Evolutionary conservation across 2,113 vertebrate species (phyloP).

Genomic region (Hemichromis elongatus): DNA sequence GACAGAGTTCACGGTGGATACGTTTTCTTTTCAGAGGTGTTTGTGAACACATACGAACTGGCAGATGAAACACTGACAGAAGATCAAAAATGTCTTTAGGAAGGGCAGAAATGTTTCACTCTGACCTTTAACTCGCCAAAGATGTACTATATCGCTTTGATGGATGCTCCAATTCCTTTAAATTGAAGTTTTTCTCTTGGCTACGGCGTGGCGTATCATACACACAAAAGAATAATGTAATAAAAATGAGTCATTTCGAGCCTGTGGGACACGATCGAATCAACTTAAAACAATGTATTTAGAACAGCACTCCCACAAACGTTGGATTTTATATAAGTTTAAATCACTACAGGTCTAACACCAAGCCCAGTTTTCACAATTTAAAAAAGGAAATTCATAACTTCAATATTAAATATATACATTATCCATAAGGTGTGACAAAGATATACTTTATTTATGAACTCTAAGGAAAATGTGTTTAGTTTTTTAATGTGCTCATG

Average conservation of each 20-base stretch:
- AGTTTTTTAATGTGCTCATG: not conserved
- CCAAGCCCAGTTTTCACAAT: not conserved
- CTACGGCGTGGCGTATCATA: not conserved
- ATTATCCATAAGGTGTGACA: not conserved
- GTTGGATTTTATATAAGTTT: not conserved
- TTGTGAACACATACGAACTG: not conserved
- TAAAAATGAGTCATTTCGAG: slow-evolving; percentile 1
- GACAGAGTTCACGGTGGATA: not conserved
- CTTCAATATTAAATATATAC: not conserved
- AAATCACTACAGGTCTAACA: not conserved
- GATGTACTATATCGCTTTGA: not conserved
- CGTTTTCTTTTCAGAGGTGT: not conserved
- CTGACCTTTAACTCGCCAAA: slow-evolving; percentile 25
- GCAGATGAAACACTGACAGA: not conserved
- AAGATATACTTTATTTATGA: not conserved
- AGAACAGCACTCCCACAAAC: not conserved
- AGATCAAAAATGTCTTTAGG: not conserved
- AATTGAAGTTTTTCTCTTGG: not conserved
- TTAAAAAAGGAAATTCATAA: not conserved
- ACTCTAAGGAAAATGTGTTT: accelerated
- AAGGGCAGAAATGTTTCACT: not conserved
- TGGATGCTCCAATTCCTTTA: not conserved
- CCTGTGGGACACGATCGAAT: not conserved
- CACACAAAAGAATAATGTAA: not conserved
- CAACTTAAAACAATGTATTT: slow-evolving; percentile 8